phyloP scores from a whole-genome alignment of 2,113 vertebrate species.

The Alectura lathami region DNA sequence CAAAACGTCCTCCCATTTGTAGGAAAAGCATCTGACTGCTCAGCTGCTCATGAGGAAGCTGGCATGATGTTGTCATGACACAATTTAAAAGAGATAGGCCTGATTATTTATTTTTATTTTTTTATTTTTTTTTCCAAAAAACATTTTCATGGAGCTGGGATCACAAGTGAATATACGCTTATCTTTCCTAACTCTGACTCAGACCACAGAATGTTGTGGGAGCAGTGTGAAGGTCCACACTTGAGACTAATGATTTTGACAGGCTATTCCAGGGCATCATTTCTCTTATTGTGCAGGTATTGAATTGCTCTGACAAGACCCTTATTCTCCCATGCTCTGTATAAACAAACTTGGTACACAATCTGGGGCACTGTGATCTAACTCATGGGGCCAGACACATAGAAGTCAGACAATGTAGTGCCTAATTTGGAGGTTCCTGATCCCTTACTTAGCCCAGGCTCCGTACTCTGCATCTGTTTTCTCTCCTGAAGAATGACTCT shows the following conservation, averaged over 20 bases:
- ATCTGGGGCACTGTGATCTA: not conserved
- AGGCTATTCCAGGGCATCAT: not conserved
- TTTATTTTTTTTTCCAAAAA: rapidly evolving
- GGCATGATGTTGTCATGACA: not conserved
- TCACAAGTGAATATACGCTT: not conserved
- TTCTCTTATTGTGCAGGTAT: not conserved
- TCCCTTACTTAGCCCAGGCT: not conserved
- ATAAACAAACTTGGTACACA: not conserved
- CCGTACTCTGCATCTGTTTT: not conserved
- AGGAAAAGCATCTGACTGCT: not conserved
- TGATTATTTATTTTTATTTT: too few relatives aligned
- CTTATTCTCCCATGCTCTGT: not conserved
- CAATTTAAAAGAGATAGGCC: not conserved
- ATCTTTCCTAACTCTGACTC: not conserved
- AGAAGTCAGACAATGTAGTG: not conserved
- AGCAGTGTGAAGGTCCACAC: not conserved
- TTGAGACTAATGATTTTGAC: not conserved
- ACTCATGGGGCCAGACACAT: not conserved
- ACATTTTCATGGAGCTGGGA: not conserved
- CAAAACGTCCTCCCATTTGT: not conserved
- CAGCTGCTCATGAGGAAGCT: not conserved
- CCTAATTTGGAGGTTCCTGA: not conserved
- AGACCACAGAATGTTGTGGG: not conserved
- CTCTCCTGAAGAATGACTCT: not conserved
- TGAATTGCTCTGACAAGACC: not conserved